Percentiles rank a stretch among this genome's conserved stretches.
These are phyloP conservation scores for Spilarctia lutea DNA, from an alignment of 2,888 invertebrate genomes.

Conservation along the genomic window DNA sequence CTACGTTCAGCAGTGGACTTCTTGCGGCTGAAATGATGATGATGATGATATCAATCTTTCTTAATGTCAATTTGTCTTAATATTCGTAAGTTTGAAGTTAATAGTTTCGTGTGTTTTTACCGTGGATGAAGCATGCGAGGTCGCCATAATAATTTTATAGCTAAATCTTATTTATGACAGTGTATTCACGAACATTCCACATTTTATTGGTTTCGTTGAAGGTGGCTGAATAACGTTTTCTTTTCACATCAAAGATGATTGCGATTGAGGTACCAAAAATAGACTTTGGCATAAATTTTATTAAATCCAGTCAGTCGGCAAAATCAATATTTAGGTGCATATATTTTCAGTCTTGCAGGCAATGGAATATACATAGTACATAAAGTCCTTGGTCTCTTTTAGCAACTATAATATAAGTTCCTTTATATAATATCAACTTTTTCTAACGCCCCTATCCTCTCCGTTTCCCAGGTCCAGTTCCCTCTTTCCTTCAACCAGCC, in stretches of 20 bases:
- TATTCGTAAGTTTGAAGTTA: neutral
- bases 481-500: too few species aligned
- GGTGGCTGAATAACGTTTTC: conserved; percentile 11
- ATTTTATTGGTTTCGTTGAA: conserved; percentile 20
- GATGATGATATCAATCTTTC: too few species aligned
- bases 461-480: too few species aligned
- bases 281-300: neutral
- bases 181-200: conserved; percentile 18
- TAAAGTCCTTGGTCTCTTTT: too few species aligned
- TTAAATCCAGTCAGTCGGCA: neutral
- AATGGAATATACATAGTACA: too few species aligned
- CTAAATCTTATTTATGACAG: conserved; percentile 22
- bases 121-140: conserved; percentile 16
- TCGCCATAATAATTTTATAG: conserved; percentile 27
- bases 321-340: neutral
- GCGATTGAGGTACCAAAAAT: neutral
- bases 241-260: conserved; percentile 11
- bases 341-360: neutral
- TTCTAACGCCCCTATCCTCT: too few species aligned
- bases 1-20: too few species aligned
- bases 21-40: too few species aligned
- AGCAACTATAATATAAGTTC: too few species aligned
- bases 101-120: conserved; percentile 11
- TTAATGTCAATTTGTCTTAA: neutral
- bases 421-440: too few species aligned